phyloP scores from a whole-genome alignment of 2,888 invertebrate species.

The Polyploca ridens region DNA sequence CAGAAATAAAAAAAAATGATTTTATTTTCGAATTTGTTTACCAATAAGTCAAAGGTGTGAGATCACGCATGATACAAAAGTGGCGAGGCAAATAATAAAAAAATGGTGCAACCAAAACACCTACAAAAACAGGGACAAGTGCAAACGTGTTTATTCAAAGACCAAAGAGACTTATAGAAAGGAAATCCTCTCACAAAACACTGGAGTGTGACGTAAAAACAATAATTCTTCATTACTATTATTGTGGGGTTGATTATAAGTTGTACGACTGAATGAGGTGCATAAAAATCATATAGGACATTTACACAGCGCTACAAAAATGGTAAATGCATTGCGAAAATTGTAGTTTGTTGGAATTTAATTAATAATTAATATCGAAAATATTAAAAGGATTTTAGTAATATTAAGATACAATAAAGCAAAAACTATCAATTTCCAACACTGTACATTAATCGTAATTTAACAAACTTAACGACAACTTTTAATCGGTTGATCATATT shows the following conservation, averaged over 20 bases:
- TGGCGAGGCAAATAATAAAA: conserved; percentile 39
- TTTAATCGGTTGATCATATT: no score
- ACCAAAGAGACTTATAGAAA: conserved; percentile 71
- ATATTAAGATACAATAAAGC: no score
- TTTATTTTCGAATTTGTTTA: background rate
- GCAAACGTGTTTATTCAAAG: conserved; percentile 74
- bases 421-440: no score
- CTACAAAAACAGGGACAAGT: conserved; percentile 65
- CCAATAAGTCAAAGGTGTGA: conserved; percentile 18
- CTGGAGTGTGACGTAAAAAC: conserved; percentile 76
- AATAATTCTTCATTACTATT: conserved; percentile 80
- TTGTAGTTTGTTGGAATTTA: no score
- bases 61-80: conserved; percentile 17
- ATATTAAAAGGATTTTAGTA: no score
- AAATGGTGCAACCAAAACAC: conserved; percentile 40
- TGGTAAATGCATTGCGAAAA: no score
- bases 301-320: no score
- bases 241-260: conserved; percentile 48
- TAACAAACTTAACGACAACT: no score
- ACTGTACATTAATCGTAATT: no score
- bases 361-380: no score
- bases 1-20: no score
- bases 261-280: conserved; percentile 41
- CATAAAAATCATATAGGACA: conserved; percentile 12
- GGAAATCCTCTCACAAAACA: conserved; percentile 80